A percentile compares a stretch with the other conserved stretches of the same genome.
Evolutionary conservation across 1,140 invertebrate genomes (phyloP).

Genomic region (Drosophila kepulauana): DNA sequence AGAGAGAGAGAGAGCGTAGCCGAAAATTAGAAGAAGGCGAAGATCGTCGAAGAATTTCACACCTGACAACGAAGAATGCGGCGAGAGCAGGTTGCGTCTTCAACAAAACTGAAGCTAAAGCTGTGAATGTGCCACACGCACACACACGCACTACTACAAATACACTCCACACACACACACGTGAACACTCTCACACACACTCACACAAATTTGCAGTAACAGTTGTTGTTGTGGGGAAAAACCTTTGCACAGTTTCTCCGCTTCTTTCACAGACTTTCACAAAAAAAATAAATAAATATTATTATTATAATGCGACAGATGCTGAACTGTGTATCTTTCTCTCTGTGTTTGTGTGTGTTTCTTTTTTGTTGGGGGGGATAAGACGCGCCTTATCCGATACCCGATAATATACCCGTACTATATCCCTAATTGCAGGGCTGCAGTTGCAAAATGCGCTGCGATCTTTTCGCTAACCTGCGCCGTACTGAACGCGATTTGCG

Average conservation of each 20-base stretch:
- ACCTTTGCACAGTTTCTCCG: conserved; percentile 2
- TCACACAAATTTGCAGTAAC: not conserved
- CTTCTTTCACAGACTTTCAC: conserved; percentile 13
- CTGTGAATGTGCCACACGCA: conserved; percentile 1
- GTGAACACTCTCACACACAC: not conserved
- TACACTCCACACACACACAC: conserved; percentile 15
- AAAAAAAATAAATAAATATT: conserved; percentile 9
- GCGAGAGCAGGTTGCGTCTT: not conserved
- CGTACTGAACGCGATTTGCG: conserved; percentile 78
- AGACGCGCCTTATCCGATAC: conserved; percentile 15
- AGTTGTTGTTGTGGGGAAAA: conserved; percentile 7
- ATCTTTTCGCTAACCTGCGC: conserved; percentile 79
- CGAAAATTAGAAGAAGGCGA: not conserved
- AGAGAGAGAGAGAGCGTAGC: not conserved
- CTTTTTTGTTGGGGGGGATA: not conserved
- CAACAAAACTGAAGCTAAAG: conserved; percentile 4
- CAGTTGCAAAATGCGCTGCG: conserved; percentile 61
- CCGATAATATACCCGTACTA: conserved; percentile 9
- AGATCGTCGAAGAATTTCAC: conserved; percentile 54
- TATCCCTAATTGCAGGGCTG: conserved; percentile 23
- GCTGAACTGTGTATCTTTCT: not conserved
- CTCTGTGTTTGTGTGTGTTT: not conserved
- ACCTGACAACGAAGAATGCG: conserved; percentile 68
- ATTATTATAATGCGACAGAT: not conserved
- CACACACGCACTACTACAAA: conserved; percentile 10